phyloP scores from a whole-genome alignment of 2,888 invertebrate species.

The Oscheius sp. region DNA sequence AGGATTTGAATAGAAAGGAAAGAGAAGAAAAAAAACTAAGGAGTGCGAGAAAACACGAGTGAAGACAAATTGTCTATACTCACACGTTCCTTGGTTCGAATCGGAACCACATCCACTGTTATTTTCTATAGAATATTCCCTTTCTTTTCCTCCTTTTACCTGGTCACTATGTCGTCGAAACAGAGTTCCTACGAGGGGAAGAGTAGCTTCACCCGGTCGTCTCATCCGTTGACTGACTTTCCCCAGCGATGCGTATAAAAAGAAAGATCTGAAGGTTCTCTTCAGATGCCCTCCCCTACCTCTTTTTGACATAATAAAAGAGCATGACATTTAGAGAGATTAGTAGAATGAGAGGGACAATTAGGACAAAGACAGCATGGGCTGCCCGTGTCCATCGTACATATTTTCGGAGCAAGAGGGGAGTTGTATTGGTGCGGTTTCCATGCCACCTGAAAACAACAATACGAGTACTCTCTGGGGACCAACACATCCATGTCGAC shows the following conservation, averaged over 20 bases:
- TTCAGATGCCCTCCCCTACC: conserved; percentile 32
- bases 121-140: background rate
- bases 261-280: conserved; percentile 38
- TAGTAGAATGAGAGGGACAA: conserved; percentile 57
- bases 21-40: too few species aligned
- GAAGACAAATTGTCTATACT: background rate
- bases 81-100: background rate
- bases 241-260: conserved; percentile 48
- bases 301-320: conserved; percentile 52
- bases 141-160: conserved; percentile 21
- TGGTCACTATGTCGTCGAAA: conserved; percentile 53
- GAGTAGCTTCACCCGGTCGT: conserved; percentile 40
- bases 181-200: conserved; percentile 46
- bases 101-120: background rate
- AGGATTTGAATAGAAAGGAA: background rate
- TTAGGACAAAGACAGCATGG: conserved; percentile 60
- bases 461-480: background rate
- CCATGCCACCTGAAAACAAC: conserved; percentile 59
- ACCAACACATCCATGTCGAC: conserved; percentile 55
- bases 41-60: conserved; percentile 2
- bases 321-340: conserved; percentile 49
- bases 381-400: conserved; percentile 55
- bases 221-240: conserved; percentile 44
- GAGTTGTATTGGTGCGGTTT: conserved; percentile 55
- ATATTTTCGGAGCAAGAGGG: conserved; percentile 48